Evolutionary conservation across 2,888 invertebrate species (phyloP).

Genomic region (Pemphredon lugubris): DNA sequence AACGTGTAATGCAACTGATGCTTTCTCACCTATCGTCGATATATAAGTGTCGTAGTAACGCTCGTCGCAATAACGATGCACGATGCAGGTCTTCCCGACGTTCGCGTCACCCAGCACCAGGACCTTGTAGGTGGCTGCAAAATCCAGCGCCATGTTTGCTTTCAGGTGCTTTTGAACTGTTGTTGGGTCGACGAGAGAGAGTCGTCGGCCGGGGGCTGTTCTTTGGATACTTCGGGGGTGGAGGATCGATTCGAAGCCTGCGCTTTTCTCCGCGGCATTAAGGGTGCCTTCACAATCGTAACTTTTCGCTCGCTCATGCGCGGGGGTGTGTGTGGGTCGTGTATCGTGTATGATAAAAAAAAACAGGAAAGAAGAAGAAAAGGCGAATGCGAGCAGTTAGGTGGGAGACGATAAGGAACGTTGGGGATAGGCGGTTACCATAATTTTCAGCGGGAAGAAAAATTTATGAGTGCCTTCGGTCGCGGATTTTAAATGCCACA

Average conservation of each 20-base stretch:
- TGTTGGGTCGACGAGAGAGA: constrained; percentile 72
- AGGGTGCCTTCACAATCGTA: constrained; percentile 53
- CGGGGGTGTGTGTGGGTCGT: constrained; percentile 3
- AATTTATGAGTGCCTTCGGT: no score
- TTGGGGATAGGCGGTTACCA: no score
- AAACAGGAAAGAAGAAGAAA: no score
- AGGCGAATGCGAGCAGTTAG: no score
- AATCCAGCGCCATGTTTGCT: constrained; percentile 89
- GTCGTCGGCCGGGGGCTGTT: constrained; percentile 72
- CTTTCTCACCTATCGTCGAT: constrained; percentile 92
- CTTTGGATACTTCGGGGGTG: constrained; percentile 53
- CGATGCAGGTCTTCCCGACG: constrained; percentile 95
- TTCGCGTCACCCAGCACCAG: constrained; percentile 94
- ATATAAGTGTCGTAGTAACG: constrained; percentile 95
- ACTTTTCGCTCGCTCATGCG: constrained; percentile 47
- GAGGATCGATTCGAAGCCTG: constrained; percentile 76
- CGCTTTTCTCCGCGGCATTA: constrained; percentile 63
- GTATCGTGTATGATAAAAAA: neutral
- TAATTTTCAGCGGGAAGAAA: no score
- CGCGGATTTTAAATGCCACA: no score
- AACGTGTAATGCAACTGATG: constrained; percentile 9
- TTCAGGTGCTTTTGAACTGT: constrained; percentile 70
- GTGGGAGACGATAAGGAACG: no score
- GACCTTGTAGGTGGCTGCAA: constrained; percentile 93
- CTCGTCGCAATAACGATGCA: constrained; percentile 94